Evolutionary conservation across 1,140 invertebrate genomes (phyloP), one percentile per base, ranked within the genome.

Genomic region (Euura saliciscinereae): DNA sequence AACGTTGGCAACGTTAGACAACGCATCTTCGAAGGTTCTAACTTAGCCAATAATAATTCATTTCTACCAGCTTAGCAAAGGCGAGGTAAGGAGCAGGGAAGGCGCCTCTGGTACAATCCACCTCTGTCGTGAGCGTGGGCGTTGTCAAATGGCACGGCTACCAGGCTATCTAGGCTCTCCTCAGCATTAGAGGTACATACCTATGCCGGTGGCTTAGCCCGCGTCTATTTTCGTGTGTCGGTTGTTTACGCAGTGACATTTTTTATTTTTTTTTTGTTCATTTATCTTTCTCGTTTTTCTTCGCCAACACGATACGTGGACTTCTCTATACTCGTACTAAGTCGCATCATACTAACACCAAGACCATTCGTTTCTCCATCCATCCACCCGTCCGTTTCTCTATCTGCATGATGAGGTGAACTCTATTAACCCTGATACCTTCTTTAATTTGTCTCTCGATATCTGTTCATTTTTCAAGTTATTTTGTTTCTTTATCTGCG

Each of bases 11-110:
- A 59, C 51, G 51, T 8, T n/a, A 59, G 8, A 6, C 51, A 59
- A 59, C 51, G 51, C 51, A 6, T 59, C 13, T 59, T n/a, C 51
- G 51, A 59, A 59, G 51, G 51, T 59, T 59, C 13, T 59, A 59
- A 59, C 51, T n/a, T n/a, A n/a, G 51, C 51, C 51, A 59, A 59
- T 59, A 59, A 59, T 59, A 59, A 59, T 59, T 59, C 51, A n/a
- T 6, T 59, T 6, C 51, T n/a, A 59, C 13, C 51, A 59, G 51
- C 6, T 28, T n/a, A n/a, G 51, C 51, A n/a, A 59, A 59, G 51
- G 13, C 28, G 28, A 8, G 51, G 51, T n/a, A 59, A 28, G 46
- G 11, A 6, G 51, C 51, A 6, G 13, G 51, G 51, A 8, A 59
- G 51, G 51, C 51, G 51, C 51, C 51, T 8, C 51, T n/a, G 51